Conservation (phyloP, 1,140 invertebrate genomes). For the Mactra quadrangularis region DNA sequence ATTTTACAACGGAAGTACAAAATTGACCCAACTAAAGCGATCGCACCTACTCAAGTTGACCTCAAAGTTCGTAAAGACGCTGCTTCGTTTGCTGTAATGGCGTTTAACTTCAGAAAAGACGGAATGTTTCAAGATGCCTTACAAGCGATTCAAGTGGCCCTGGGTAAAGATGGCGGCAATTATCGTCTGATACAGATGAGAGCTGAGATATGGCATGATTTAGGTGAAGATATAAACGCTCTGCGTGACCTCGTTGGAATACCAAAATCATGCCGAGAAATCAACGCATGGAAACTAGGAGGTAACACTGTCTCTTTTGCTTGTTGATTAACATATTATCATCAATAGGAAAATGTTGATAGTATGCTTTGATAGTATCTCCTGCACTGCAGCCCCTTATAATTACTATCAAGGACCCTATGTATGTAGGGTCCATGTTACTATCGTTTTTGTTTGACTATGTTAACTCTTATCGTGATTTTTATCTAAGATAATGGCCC, state of each 20-base stretch:
- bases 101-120: constrained; percentile 56
- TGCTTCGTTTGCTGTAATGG: constrained; percentile 63
- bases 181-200: constrained; percentile 71
- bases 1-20: constrained; percentile 76
- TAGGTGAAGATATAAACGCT: constrained; percentile 64
- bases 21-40: constrained; percentile 57
- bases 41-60: constrained; percentile 13
- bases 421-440: no score
- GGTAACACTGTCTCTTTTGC: constrained; percentile 67
- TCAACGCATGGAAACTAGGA: constrained; percentile 79
- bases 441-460: no score
- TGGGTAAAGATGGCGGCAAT: constrained; percentile 71
- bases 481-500: no score
- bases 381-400: no score
- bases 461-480: no score
- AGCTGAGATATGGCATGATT: constrained; percentile 67
- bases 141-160: constrained; percentile 64
- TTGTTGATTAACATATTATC: no score
- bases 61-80: constrained; percentile 60
- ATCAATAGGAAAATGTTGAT: no score
- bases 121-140: constrained; percentile 66
- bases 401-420: no score
- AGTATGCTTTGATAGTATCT: no score
- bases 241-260: constrained; percentile 74
- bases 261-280: constrained; percentile 72